Conservation (phyloP, 2,113 vertebrate species). For the Atherinomorus stipes region DNA sequence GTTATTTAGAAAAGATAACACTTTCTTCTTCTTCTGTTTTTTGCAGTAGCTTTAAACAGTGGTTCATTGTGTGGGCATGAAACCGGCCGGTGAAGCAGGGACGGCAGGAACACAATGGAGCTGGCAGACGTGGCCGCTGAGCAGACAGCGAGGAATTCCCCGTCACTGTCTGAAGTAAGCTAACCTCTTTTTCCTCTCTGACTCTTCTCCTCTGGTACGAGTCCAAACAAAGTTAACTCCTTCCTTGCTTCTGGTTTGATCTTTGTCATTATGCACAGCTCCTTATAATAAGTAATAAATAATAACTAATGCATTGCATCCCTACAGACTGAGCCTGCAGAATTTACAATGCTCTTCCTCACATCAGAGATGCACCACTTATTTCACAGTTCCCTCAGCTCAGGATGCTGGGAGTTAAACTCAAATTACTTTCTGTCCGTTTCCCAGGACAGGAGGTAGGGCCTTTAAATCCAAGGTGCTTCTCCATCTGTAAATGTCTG, state of each 20-base stretch:
- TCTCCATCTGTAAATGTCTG: constrained; percentile 64
- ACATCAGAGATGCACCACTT: constrained; percentile 49
- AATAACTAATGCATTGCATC: constrained; percentile 12
- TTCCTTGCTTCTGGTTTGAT: constrained; percentile 31
- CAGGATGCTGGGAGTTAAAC: constrained; percentile 42
- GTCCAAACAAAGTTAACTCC: constrained; percentile 63
- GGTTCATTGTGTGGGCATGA: constrained; percentile 40
- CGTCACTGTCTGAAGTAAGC: constrained; percentile 60
- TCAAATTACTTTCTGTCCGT: constrained; percentile 42
- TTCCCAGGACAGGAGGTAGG: constrained; percentile 40
- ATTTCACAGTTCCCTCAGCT: constrained; percentile 45
- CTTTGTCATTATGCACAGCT: not conserved
- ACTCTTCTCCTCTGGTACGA: constrained; percentile 53
- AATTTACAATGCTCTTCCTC: constrained; percentile 24
- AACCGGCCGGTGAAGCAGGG: constrained; percentile 18
- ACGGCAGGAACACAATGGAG: constrained; percentile 53
- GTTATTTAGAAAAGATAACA: constrained; percentile 11
- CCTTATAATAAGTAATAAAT: not conserved
- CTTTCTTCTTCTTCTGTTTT: not conserved
- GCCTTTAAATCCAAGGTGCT: constrained; percentile 53
- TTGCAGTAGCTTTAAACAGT: constrained; percentile 14
- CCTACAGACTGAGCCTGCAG: constrained; percentile 5
- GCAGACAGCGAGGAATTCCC: constrained; percentile 70
- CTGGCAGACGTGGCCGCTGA: constrained; percentile 44
- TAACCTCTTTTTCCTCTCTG: constrained; percentile 46